Percentiles rank a stretch among this genome's conserved stretches.
phyloP scores from a whole-genome alignment of 2,888 invertebrate species.

The Caenorhabditis becei region DNA sequence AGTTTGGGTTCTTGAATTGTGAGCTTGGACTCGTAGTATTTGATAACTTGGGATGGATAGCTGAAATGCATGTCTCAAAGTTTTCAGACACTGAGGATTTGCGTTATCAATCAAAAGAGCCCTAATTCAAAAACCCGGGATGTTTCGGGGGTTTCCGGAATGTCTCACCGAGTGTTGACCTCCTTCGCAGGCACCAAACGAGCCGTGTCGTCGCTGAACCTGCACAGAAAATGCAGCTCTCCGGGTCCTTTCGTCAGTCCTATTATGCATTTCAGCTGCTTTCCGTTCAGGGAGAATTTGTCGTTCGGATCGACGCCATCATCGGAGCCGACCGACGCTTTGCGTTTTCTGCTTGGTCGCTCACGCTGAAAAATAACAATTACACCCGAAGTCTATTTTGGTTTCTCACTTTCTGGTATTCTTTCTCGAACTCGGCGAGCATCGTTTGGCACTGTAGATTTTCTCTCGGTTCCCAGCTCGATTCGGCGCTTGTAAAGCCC shows the following conservation, averaged over 20 bases:
- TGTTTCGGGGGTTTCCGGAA: background rate
- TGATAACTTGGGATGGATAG: constrained; percentile 57
- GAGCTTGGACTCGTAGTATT: constrained; percentile 56
- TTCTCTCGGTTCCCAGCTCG: constrained; percentile 69
- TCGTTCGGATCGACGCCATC: constrained; percentile 10
- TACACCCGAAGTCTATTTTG: background rate
- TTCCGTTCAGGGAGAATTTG: constrained; percentile 24
- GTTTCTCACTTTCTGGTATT: background rate
- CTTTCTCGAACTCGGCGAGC: constrained; percentile 53
- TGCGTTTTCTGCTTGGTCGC: background rate
- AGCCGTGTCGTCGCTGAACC: constrained; percentile 57
- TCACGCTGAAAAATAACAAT: constrained; percentile 7
- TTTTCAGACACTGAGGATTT: background rate
- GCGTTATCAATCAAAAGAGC: background rate
- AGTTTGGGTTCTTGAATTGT: constrained; percentile 12
- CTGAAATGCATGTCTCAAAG: constrained; percentile 41
- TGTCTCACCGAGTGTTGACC: constrained; percentile 52
- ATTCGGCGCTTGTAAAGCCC: constrained; percentile 57
- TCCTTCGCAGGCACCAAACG: constrained; percentile 52
- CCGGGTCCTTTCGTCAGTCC: constrained; percentile 54
- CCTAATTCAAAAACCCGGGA: background rate
- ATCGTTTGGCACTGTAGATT: constrained; percentile 59
- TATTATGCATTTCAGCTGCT: constrained; percentile 44
- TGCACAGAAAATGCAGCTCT: constrained; percentile 59
- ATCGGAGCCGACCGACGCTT: background rate